Evolutionary conservation across 2,888 invertebrate species (phyloP).

Genomic region (Busseola fusca): DNA sequence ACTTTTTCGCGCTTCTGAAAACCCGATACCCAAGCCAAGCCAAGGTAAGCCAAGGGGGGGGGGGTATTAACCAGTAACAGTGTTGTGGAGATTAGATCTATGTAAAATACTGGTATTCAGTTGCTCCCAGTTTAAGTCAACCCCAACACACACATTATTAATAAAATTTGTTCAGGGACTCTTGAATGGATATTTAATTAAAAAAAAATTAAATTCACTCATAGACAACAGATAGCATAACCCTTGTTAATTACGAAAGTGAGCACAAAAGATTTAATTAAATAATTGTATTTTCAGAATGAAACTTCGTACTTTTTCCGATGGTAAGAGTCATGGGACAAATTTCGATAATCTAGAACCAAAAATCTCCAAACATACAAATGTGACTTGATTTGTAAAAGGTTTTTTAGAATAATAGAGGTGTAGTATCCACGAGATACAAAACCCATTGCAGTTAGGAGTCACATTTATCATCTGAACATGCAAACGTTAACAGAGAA

Average conservation of each 20-base stretch:
- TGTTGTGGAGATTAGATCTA: too few relatives aligned
- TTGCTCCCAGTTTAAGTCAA: too few relatives aligned
- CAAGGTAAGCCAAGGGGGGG: too few relatives aligned
- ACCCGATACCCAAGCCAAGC: too few relatives aligned
- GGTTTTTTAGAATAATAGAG: background rate
- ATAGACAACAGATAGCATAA: too few relatives aligned
- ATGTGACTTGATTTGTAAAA: background rate
- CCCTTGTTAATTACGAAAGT: background rate
- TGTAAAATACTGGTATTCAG: too few relatives aligned
- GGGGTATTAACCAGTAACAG: too few relatives aligned
- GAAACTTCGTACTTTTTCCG: background rate
- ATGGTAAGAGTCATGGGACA: background rate
- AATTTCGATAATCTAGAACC: background rate
- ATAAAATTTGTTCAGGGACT: too few relatives aligned
- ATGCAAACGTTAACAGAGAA: background rate
- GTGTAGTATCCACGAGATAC: background rate
- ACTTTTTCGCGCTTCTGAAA: too few relatives aligned
- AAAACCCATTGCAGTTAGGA: background rate
- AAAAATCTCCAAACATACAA: background rate
- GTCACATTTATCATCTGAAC: background rate
- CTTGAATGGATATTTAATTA: too few relatives aligned
- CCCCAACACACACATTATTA: too few relatives aligned
- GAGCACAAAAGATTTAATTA: background rate
- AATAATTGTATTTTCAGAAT: background rate
- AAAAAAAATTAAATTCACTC: too few relatives aligned